Evolutionary conservation across 2,888 invertebrate genomes (phyloP).

Genomic region (Amphiduros pacificus): DNA sequence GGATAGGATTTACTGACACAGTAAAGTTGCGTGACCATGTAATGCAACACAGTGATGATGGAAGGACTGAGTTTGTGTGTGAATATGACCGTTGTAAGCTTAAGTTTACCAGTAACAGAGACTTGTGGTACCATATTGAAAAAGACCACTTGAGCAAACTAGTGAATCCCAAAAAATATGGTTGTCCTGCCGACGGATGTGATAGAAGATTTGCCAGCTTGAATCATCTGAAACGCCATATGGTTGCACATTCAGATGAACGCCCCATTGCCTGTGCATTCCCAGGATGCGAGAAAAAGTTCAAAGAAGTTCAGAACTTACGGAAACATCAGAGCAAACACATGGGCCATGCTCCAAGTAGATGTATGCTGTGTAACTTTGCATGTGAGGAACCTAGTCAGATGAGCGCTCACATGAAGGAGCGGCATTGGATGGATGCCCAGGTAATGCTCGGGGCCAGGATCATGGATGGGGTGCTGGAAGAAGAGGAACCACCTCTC

Average conservation of each 20-base stretch:
- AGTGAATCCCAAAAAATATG: background rate
- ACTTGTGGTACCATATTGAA: background rate
- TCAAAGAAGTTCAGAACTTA: conserved; percentile 26
- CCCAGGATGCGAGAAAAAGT: conserved; percentile 24
- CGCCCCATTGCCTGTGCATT: conserved; percentile 16
- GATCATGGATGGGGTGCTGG: too few species aligned
- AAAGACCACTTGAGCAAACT: background rate
- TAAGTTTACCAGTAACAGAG: conserved; percentile 7
- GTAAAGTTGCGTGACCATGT: conserved; percentile 5
- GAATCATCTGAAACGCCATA: conserved; percentile 12
- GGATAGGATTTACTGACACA: background rate
- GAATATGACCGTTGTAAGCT: conserved; percentile 1
- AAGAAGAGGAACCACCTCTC: too few species aligned
- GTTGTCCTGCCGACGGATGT: conserved; percentile 9
- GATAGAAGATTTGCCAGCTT: conserved; percentile 8
- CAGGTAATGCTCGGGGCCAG: too few species aligned
- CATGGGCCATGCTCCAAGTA: conserved; percentile 25
- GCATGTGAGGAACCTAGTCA: conserved; percentile 28
- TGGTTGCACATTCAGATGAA: conserved; percentile 13
- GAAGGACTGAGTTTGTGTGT: conserved; percentile 4
- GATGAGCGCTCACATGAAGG: conserved; percentile 34
- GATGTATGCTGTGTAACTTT: conserved; percentile 28
- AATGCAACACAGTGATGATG: conserved; percentile 7
- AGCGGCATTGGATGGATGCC: conserved; percentile 21
- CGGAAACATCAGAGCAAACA: conserved; percentile 25